Evolutionary conservation across 2,888 invertebrate species (phyloP), one percentile per base, ranked within the genome.

Genomic region (Esperia sulphurella): DNA sequence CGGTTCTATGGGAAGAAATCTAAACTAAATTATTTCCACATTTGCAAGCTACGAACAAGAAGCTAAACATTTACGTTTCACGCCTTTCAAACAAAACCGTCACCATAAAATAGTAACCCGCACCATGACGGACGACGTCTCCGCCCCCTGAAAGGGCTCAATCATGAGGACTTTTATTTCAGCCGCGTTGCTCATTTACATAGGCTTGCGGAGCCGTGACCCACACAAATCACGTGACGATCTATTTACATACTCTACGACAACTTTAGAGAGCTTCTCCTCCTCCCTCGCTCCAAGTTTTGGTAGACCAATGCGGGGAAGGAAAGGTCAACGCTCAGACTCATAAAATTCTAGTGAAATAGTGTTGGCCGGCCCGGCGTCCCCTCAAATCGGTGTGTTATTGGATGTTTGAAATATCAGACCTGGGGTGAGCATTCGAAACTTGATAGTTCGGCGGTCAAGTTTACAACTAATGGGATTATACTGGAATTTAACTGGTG

Each of bases 221-320:
- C 63, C 57, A 53, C 54, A 61, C 61, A 61, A 64, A 65, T 64
- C 63, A 61, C 55, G 43, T 33, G 50, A 55, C 51, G 54, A 51
- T 58, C 57, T 59, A 57, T 59, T 61, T 57, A 52, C 58, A 55
- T 58, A 56, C 38, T 14, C 31, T 45, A 7, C 12, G n/a, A 21
- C 21, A 35, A n/a, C n/a, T n/a, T 35, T 8, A 2, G 35, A 35
- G 35, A 35, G n/a, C 35, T n/a, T 35, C n/a, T n/a, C 35, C 9
- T n/a, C 35, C 35, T 35, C 35, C 35, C 35, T 35, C 35, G 9
- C 10, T n/a, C 10, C 1, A 6, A n/a, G n/a, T 3, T n/a, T n/a
- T 35, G 6, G 1, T n/a, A 1, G 35, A 35, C 6, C n/a, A 1
- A 10, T n/a, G 35, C 35, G 35, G 35, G 35, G 35, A 8, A 35